Evolutionary conservation across 2,113 vertebrate species (phyloP).

Genomic region (Paracanthobrama guichenoti): DNA sequence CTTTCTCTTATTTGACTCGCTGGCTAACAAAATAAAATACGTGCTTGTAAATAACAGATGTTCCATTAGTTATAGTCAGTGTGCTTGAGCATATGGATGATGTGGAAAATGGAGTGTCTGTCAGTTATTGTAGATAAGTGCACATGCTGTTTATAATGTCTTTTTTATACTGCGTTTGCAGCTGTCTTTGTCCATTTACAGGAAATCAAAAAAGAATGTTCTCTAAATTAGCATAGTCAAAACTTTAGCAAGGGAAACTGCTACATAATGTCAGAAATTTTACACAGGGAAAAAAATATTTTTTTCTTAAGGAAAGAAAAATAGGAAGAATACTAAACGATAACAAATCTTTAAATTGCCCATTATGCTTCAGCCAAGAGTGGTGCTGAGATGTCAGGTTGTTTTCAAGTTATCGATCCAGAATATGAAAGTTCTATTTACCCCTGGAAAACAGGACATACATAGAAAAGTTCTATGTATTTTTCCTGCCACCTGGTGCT

Average conservation of each 20-base stretch:
- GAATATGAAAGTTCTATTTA: slow-evolving; percentile 32
- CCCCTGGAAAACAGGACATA: slow-evolving; percentile 18
- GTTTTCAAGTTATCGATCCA: slow-evolving; percentile 28
- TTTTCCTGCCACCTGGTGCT: neutral
- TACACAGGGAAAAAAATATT: neutral
- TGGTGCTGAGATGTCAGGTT: slow-evolving; percentile 22
- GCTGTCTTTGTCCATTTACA: slow-evolving; percentile 26
- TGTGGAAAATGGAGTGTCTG: slow-evolving; percentile 13
- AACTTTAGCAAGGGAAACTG: neutral
- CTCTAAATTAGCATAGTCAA: neutral
- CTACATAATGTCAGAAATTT: neutral
- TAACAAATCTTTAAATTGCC: slow-evolving; percentile 25
- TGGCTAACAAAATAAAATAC: slow-evolving; percentile 1
- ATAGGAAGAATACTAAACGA: neutral
- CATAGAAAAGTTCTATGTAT: neutral
- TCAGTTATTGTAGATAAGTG: slow-evolving; percentile 27
- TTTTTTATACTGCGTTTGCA: slow-evolving; percentile 5
- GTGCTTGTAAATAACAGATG: slow-evolving; percentile 40
- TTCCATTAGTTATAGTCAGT: slow-evolving; percentile 7
- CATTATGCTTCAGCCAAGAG: slow-evolving; percentile 21
- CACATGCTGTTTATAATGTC: neutral
- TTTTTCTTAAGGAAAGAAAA: slow-evolving; percentile 12
- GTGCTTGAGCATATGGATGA: slow-evolving; percentile 18
- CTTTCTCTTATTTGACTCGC: neutral
- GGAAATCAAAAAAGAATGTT: slow-evolving; percentile 34